phyloP scores from a whole-genome alignment of 2,113 vertebrate species.

The Cyanistes caeruleus region DNA sequence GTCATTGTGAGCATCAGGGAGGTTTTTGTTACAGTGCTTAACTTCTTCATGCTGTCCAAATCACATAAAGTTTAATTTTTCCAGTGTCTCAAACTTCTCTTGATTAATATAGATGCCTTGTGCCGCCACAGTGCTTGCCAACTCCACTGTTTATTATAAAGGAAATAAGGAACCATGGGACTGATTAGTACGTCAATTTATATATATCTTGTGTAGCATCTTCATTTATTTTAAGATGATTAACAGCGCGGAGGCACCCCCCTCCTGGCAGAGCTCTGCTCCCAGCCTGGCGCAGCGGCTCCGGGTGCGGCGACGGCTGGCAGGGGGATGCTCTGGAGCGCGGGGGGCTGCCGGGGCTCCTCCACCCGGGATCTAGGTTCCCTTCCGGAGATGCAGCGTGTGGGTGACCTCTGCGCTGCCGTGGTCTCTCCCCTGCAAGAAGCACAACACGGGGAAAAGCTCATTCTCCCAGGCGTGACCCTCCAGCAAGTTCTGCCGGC shows the following conservation, averaged over 20 bases:
- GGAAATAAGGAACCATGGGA: constrained; percentile 67
- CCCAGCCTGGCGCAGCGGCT: constrained; percentile 18
- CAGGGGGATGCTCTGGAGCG: background rate
- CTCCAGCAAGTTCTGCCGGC: background rate
- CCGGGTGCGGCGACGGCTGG: background rate
- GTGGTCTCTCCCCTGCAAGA: constrained; percentile 83
- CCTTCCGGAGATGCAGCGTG: constrained; percentile 89
- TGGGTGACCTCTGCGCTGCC: constrained; percentile 79
- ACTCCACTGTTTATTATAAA: constrained; percentile 54
- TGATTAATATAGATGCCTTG: constrained; percentile 64
- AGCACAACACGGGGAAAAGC: background rate
- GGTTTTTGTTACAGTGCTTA: constrained; percentile 66
- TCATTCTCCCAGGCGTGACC: background rate
- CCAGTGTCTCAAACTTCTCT: constrained; percentile 80
- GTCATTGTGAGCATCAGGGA: constrained; percentile 53
- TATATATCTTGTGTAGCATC: constrained; percentile 63
- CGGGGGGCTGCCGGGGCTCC: background rate
- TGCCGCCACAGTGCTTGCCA: constrained; percentile 60
- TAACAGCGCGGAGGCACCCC: constrained; percentile 23
- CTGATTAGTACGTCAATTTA: constrained; percentile 61
- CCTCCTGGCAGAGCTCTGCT: background rate
- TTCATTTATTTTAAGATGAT: constrained; percentile 52
- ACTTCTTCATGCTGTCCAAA: constrained; percentile 64
- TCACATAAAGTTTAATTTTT: constrained; percentile 71
- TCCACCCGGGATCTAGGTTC: constrained; percentile 79